Evolutionary conservation across 1,140 invertebrate species (phyloP).

Genomic region (Papilio machaon): DNA sequence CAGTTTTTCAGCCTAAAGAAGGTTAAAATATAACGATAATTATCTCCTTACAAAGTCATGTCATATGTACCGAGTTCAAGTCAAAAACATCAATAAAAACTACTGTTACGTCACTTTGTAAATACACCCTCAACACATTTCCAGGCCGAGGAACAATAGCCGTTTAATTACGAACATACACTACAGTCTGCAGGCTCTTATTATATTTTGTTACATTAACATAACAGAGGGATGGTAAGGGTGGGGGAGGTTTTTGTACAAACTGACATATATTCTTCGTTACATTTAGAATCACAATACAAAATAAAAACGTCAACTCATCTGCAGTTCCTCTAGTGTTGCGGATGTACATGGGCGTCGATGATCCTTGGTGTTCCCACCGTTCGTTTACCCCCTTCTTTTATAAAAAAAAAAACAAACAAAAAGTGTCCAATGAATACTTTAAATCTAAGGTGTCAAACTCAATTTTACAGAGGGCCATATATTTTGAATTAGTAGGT

Average conservation of each 20-base stretch:
- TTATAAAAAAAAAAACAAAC: no score
- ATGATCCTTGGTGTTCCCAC: no score
- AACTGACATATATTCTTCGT: neutral
- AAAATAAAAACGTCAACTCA: neutral
- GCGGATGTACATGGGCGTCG: no score
- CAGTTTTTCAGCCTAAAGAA: no score
- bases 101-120: slow-evolving; percentile 34
- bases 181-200: slow-evolving; percentile 25
- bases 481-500: no score
- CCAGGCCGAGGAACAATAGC: slow-evolving; percentile 43
- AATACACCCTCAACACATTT: slow-evolving; percentile 43
- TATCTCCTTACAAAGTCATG: neutral
- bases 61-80: neutral
- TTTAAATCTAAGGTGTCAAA: no score
- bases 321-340: no score
- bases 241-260: neutral
- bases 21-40: no score
- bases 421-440: no score
- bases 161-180: slow-evolving; percentile 52
- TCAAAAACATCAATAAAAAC: neutral
- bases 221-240: neutral
- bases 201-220: slow-evolving; percentile 28
- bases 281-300: neutral
- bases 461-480: no score
- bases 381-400: no score